These are phyloP conservation scores for Engraulis encrasicolus DNA, from an alignment of 2,113 vertebrate species.

Conservation along the genomic window DNA sequence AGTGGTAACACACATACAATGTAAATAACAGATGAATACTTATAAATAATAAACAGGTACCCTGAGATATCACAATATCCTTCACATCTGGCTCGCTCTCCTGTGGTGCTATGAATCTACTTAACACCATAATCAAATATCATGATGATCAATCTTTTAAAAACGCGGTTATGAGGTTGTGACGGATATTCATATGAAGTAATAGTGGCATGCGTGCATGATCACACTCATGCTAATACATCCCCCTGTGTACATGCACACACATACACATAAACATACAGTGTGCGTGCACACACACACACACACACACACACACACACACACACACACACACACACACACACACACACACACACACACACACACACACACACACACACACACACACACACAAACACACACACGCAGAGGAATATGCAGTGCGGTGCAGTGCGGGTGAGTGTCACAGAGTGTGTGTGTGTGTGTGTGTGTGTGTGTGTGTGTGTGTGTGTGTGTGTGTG, in stretches of 20 bases:
- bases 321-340: neutral
- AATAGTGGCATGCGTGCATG: too few relatives aligned
- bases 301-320: neutral
- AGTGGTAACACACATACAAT: neutral
- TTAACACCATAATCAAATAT: too few relatives aligned
- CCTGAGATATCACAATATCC: too few relatives aligned
- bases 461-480: constrained; percentile 26
- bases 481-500: neutral
- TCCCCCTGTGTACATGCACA: neutral
- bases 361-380: neutral
- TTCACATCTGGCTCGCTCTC: too few relatives aligned
- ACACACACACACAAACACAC: neutral
- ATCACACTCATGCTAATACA: too few relatives aligned
- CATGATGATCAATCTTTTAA: too few relatives aligned
- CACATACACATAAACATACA: constrained; percentile 29
- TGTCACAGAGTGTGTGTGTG: neutral
- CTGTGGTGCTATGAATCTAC: too few relatives aligned
- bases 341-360: neutral
- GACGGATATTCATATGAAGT: neutral
- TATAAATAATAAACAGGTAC: neutral
- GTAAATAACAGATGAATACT: neutral
- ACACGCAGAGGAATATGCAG: neutral
- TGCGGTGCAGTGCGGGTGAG: neutral
- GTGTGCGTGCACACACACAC: neutral
- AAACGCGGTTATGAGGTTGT: too few relatives aligned